Percentiles rank a stretch among this genome's conserved stretches.
phyloP scores from a whole-genome alignment of 2,113 vertebrate species.

The Sylvilagus bachmani region DNA sequence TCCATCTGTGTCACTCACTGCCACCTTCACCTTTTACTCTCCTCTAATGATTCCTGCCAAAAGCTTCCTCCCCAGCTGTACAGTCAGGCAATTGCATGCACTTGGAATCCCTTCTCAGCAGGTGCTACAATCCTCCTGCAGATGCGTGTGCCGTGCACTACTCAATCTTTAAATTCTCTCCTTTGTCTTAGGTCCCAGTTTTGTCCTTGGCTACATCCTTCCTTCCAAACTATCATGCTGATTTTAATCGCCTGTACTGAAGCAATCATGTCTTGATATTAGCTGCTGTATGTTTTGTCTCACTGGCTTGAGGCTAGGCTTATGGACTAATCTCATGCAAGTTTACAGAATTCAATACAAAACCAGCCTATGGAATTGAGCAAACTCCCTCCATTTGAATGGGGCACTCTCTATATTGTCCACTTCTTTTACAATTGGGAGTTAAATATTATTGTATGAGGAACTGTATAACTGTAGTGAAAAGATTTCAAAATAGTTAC shows the following conservation, averaged over 20 bases:
- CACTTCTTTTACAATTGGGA: background rate
- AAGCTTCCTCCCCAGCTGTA: background rate
- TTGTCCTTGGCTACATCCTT: background rate
- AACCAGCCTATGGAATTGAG: background rate
- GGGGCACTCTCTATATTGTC: background rate
- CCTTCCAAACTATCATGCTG: background rate
- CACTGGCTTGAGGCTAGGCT: background rate
- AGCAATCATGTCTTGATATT: background rate
- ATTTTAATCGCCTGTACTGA: background rate
- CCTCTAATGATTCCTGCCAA: background rate
- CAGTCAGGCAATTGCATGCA: background rate
- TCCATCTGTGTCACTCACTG: background rate
- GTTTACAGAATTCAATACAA: background rate
- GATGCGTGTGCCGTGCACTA: background rate
- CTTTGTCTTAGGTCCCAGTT: background rate
- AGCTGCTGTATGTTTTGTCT: background rate
- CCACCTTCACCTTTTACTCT: background rate
- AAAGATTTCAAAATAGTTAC: slow-evolving; percentile 15
- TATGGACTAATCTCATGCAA: background rate
- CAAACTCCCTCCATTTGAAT: background rate
- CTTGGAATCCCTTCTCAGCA: background rate
- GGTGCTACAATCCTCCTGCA: background rate
- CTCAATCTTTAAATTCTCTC: background rate
- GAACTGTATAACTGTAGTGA: background rate
- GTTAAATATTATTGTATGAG: background rate